Conservation (phyloP, 2,888 invertebrate genomes). For the Eristalis intricaria region DNA sequence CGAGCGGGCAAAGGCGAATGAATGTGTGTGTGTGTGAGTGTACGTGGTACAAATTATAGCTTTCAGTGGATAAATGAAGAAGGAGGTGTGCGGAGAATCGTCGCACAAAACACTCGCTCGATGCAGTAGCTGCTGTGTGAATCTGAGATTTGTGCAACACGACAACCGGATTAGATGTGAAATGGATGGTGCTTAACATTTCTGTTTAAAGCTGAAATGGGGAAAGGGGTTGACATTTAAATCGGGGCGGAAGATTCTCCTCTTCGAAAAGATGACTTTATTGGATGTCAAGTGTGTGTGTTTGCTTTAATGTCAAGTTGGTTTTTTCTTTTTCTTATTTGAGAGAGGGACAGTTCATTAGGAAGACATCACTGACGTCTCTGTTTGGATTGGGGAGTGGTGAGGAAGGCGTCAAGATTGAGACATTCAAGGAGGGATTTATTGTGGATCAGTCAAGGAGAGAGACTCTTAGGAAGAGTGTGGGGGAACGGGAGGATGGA, state of each 20-base stretch:
- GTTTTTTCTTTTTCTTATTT: background rate
- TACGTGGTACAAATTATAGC: conserved; percentile 55
- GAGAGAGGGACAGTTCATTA: background rate
- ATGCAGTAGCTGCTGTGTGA: conserved; percentile 33
- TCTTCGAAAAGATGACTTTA: background rate
- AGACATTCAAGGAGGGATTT: background rate
- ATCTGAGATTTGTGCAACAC: conserved; percentile 59
- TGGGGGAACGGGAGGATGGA: too few species aligned
- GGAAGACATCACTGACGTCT: background rate
- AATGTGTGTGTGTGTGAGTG: background rate
- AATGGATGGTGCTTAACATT: conserved; percentile 61
- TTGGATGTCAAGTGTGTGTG: background rate
- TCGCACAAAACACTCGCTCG: conserved; percentile 6
- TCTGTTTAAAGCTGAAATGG: conserved; percentile 26
- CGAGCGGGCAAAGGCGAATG: background rate
- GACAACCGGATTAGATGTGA: conserved; percentile 61
- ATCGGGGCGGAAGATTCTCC: background rate
- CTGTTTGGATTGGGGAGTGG: background rate
- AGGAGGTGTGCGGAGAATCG: conserved; percentile 8
- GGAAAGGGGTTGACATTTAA: conserved; percentile 10
- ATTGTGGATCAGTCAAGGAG: too few species aligned
- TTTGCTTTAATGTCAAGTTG: background rate
- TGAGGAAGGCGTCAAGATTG: background rate
- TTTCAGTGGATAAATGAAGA: conserved; percentile 40
- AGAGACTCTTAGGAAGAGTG: too few species aligned